Conservation (phyloP, 2,797 vertebrate genomes). For the Sebastes kiyomatsui region DNA sequence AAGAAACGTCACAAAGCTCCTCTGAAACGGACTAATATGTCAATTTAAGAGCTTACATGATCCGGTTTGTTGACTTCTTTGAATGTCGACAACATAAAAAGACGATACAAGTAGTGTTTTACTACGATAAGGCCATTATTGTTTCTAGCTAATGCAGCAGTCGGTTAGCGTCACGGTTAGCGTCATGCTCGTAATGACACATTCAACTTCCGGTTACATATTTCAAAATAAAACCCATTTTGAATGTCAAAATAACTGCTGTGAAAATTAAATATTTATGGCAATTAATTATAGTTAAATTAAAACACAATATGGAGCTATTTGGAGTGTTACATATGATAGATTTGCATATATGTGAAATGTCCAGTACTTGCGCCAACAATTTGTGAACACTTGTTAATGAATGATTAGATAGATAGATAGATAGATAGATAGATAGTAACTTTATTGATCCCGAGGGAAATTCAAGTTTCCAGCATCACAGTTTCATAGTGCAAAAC, state of each 20-base stretch:
- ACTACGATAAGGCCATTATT: constrained; percentile 41
- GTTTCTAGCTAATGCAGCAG: constrained; percentile 29
- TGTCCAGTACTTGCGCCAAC: too few relatives aligned
- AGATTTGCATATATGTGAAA: neutral
- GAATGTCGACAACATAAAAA: fast-evolving
- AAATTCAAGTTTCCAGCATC: too few relatives aligned
- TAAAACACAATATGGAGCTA: neutral
- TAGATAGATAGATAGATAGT: too few relatives aligned
- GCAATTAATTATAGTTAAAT: neutral
- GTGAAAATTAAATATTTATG: too few relatives aligned
- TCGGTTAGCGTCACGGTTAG: neutral
- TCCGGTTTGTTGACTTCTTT: neutral
- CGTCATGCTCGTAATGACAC: neutral
- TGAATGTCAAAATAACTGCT: neutral
- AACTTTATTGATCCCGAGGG: too few relatives aligned
- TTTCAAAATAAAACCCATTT: constrained; percentile 57
- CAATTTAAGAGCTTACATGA: constrained; percentile 20
- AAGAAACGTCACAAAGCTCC: neutral
- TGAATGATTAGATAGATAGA: neutral
- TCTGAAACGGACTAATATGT: neutral
- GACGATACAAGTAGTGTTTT: neutral
- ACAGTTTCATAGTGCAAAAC: too few relatives aligned
- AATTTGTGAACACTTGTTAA: neutral
- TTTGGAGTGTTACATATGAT: neutral
- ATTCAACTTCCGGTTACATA: neutral